Evolutionary conservation across 2,113 vertebrate genomes (phyloP), one percentile per base, ranked within the genome.

Genomic region (Aspidoscelis tigris): DNA sequence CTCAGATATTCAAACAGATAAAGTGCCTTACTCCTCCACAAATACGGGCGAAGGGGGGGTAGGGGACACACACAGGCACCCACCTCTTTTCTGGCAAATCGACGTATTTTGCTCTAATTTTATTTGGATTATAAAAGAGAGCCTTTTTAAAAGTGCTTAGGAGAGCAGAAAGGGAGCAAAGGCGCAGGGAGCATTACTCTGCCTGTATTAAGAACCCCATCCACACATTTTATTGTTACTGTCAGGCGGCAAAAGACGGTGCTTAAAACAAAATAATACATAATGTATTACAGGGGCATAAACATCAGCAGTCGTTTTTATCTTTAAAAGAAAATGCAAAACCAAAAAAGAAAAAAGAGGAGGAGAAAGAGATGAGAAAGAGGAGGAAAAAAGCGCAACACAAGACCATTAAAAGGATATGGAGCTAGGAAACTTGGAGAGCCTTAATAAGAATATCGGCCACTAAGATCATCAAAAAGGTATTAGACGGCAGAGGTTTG

Each of bases 181-280:
- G 93, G 93, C 94, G 95, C 92, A 95, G 96, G 95, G 95, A 97
- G 97, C 97, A 99, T 98, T 98, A 98, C 97, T 99, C 98, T 98
- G 97, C 98, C 98, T 99, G 98, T 98, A 98, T 99, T 98, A 97
- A 97, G 97, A 98, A 98, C 98, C 97, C 98, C 97, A 98, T 99
- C 98, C 97, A 97, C 98, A 98, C 98, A 98, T 98, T 99, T 99
- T 98, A 99, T 98, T 98, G 97, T 98, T 99, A 98, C 97, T 97
- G 97, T 98, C 98, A 98, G 97, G 97, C 98, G 98, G 98, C 97
- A 98, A 99, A 99, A 98, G 96, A 97, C 96, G 97, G 96, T 95
- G 97, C 98, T 98, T 98, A 98, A 98, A 97, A 98, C 97, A 98
- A 98, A 98, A 98, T 98, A 98, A 98, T 98, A 98, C 98, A 99